Conservation (phyloP, 2,888 invertebrate species). For the Eurois occulta region DNA sequence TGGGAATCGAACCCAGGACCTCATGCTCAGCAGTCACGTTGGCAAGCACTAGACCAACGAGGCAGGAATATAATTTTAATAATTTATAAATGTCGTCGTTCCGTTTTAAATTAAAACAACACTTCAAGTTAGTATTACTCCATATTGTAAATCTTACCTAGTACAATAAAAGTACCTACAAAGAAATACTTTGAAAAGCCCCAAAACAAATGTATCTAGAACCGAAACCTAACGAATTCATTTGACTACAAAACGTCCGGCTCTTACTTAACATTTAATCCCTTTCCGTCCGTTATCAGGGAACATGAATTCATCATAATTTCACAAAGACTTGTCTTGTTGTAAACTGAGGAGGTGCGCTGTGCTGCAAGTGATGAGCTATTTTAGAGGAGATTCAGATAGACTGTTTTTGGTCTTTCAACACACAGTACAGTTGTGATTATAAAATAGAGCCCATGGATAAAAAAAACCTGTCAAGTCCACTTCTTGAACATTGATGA, state of each 20-base stretch:
- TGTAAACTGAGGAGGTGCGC: slow-evolving; percentile 10
- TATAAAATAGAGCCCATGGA: too few relatives aligned
- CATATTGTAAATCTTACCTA: slow-evolving; percentile 1
- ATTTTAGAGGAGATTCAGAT: too few relatives aligned
- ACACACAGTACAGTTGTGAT: too few relatives aligned
- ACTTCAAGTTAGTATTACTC: not conserved
- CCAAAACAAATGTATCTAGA: slow-evolving; percentile 21
- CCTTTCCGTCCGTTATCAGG: slow-evolving; percentile 63
- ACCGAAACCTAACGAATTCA: slow-evolving; percentile 53
- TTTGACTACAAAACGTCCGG: slow-evolving; percentile 47
- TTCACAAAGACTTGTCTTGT: slow-evolving; percentile 66
- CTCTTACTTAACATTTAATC: slow-evolving; percentile 68
- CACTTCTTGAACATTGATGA: too few relatives aligned
- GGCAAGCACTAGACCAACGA: too few relatives aligned
- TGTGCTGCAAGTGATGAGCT: slow-evolving; percentile 17
- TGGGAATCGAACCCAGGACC: too few relatives aligned
- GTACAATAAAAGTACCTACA: slow-evolving; percentile 15
- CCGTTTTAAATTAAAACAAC: not conserved
- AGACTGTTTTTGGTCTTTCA: not conserved
- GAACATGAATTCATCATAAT: slow-evolving; percentile 68
- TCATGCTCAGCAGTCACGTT: too few relatives aligned
- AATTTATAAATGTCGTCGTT: not conserved
- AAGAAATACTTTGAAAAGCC: slow-evolving; percentile 8
- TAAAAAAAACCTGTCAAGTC: too few relatives aligned
- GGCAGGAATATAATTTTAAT: too few relatives aligned